phyloP scores from a whole-genome alignment of 2,113 vertebrate species.

The Tragelaphus buxtoni region DNA sequence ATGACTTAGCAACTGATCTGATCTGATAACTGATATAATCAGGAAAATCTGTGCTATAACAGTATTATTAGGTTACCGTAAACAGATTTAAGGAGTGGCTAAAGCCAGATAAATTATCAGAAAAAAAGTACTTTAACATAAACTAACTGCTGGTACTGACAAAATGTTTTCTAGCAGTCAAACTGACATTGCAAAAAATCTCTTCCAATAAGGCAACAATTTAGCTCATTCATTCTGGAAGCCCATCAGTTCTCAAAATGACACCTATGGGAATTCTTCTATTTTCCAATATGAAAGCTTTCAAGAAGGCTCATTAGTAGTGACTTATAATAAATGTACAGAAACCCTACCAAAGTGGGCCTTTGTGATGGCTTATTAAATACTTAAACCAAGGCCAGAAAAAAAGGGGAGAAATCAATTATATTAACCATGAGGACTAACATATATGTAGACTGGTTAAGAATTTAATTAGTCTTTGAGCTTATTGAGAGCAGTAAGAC shows the following conservation, averaged over 20 bases:
- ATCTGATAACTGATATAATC: not conserved
- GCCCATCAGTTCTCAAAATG: not conserved
- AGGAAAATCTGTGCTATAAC: not conserved
- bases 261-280: not conserved
- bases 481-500: not conserved
- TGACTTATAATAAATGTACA: not conserved
- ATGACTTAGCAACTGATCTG: too few species aligned
- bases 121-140: not conserved
- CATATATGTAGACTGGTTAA: not conserved
- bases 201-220: not conserved
- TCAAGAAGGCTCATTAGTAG: not conserved
- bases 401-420: not conserved
- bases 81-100: not conserved
- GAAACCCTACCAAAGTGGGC: not conserved
- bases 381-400: not conserved
- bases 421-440: not conserved
- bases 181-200: not conserved
- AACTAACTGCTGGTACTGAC: not conserved
- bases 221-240: not conserved
- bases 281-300: not conserved
- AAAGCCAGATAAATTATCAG: not conserved
- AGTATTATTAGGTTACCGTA: not conserved
- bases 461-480: not conserved
- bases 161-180: not conserved
- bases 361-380: constrained; percentile 5